Conservation (phyloP, 2,113 vertebrate genomes). For the Thymallus thymallus region DNA sequence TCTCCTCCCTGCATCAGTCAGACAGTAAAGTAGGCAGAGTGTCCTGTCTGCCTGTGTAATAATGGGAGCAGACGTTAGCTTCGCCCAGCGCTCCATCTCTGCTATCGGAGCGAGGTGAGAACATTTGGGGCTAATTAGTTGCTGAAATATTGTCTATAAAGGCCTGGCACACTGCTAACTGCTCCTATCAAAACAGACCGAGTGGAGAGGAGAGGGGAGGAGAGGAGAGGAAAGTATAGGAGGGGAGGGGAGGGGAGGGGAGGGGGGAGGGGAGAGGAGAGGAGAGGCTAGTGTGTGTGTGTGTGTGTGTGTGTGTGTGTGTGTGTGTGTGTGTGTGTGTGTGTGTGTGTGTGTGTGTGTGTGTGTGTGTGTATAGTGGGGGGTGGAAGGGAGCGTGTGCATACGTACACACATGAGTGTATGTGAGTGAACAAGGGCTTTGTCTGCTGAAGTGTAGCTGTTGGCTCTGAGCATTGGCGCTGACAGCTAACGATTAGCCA, state of each 20-base stretch:
- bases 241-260: neutral
- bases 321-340: too few species aligned
- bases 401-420: slow-evolving; percentile 1
- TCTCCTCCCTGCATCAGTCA: neutral
- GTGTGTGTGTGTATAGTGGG: too few species aligned
- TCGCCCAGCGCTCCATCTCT: slow-evolving; percentile 23
- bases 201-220: too few species aligned
- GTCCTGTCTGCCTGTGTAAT: slow-evolving; percentile 27
- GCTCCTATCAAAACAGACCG: slow-evolving; percentile 29
- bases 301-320: neutral
- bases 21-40: neutral
- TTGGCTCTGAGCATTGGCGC: slow-evolving; percentile 54
- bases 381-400: slow-evolving; percentile 5
- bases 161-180: slow-evolving; percentile 30
- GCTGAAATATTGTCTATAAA: slow-evolving; percentile 44
- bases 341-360: too few species aligned
- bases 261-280: neutral
- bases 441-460: slow-evolving; percentile 39
- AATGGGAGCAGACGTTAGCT: slow-evolving; percentile 35
- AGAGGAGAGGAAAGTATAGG: neutral
- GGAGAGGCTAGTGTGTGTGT: too few species aligned
- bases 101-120: slow-evolving; percentile 46
- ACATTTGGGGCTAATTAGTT: slow-evolving; percentile 57
- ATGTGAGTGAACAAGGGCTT: slow-evolving; percentile 16
- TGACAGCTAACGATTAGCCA: slow-evolving; percentile 75